phyloP scores from a whole-genome alignment of 2,797 vertebrate genomes.

The Sylvilagus floridanus region DNA sequence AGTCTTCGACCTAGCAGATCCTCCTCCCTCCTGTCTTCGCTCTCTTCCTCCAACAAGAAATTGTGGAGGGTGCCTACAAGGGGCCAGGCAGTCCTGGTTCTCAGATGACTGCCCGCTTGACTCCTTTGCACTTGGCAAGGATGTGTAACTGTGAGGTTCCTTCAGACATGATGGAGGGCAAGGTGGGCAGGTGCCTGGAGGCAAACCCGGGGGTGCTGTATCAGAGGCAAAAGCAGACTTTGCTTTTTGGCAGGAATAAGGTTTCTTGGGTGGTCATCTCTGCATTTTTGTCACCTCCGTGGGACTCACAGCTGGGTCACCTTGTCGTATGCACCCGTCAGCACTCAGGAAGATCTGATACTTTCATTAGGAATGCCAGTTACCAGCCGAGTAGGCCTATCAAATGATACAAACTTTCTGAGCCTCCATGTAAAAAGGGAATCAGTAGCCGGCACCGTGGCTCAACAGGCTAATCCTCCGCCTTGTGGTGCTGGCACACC shows the following conservation, averaged over 20 bases:
- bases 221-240: not conserved
- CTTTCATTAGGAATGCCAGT: not conserved
- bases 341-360: not conserved
- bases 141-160: not conserved
- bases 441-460: too few relatives aligned
- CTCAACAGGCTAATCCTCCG: too few relatives aligned
- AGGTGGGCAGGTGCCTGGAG: not conserved
- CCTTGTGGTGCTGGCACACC: too few relatives aligned
- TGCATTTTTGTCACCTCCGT: not conserved
- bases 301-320: not conserved
- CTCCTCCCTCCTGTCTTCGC: too few relatives aligned
- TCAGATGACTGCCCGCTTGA: slow-evolving; percentile 21
- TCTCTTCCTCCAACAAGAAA: not conserved
- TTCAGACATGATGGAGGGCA: not conserved
- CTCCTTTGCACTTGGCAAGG: not conserved
- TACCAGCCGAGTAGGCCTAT: not conserved
- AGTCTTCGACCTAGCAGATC: not conserved
- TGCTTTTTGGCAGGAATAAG: not conserved
- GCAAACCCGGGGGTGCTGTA: not conserved
- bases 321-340: not conserved
- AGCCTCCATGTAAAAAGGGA: not conserved
- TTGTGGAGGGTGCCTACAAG: not conserved
- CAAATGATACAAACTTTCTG: not conserved
- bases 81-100: not conserved
- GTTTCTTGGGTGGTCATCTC: not conserved